phyloP scores from a whole-genome alignment of 2,888 invertebrate species.

The Agrenia bidenticulata region DNA sequence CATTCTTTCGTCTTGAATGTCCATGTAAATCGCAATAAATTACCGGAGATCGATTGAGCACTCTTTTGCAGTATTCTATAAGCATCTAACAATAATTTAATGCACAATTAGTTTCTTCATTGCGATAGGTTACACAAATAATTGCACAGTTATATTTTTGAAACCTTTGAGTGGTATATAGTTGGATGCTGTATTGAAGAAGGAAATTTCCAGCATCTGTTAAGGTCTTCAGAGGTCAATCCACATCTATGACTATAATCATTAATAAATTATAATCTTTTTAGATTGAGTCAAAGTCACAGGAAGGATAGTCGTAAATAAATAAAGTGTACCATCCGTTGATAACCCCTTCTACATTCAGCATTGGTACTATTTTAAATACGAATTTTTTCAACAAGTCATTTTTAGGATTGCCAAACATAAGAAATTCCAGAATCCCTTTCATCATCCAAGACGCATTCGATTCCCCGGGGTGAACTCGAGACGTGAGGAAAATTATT shows the following conservation, averaged over 20 bases:
- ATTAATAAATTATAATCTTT: constrained; percentile 20
- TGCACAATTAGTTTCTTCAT: no score
- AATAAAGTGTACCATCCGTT: constrained; percentile 70
- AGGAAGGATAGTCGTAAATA: background rate
- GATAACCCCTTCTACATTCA: constrained; percentile 84
- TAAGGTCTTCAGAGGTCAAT: constrained; percentile 79
- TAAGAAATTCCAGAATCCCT: constrained; percentile 69
- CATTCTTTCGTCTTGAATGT: constrained; percentile 91
- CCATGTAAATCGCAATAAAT: constrained; percentile 91
- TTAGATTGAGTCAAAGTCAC: no score
- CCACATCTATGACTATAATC: constrained; percentile 70
- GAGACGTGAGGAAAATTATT: constrained; percentile 71
- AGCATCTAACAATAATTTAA: constrained; percentile 26
- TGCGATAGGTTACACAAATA: no score
- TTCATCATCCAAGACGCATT: constrained; percentile 88
- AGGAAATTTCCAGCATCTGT: constrained; percentile 79
- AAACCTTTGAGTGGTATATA: constrained; percentile 74
- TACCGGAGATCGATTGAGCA: constrained; percentile 20
- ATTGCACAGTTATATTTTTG: background rate
- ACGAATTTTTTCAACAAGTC: constrained; percentile 70
- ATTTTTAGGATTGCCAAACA: constrained; percentile 60
- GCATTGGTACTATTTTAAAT: constrained; percentile 85
- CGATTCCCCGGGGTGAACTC: constrained; percentile 86
- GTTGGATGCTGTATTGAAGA: constrained; percentile 73
- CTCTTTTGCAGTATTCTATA: constrained; percentile 45